These are phyloP conservation scores for Drosophila punjabiensis DNA, from an alignment of 1,140 invertebrate species.

Conservation along the genomic window DNA sequence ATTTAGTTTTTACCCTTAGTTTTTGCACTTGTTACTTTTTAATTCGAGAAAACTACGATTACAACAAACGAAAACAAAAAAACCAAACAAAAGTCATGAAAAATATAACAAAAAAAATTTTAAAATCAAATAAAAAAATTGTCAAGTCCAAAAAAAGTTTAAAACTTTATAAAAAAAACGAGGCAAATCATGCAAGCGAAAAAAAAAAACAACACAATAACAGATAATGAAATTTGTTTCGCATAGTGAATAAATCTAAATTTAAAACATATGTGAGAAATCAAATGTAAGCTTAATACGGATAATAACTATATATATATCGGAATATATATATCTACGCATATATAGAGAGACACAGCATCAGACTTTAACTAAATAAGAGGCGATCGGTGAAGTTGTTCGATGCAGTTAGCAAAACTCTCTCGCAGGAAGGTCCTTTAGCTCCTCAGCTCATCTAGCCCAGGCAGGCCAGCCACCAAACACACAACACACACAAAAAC, in stretches of 20 bases:
- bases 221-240: constrained; percentile 75
- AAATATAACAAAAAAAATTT: constrained; percentile 48
- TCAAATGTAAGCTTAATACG: constrained; percentile 80
- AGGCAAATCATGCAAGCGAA: constrained; percentile 52
- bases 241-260: constrained; percentile 76
- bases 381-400: constrained; percentile 43
- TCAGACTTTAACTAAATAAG: constrained; percentile 51
- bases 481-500: constrained; percentile 30
- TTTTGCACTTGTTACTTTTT: constrained; percentile 75
- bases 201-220: constrained; percentile 50
- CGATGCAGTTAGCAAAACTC: constrained; percentile 66
- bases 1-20: constrained; percentile 56
- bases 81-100: constrained; percentile 37
- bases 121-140: constrained; percentile 53
- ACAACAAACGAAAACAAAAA: constrained; percentile 36
- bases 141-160: constrained; percentile 75
- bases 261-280: constrained; percentile 79
- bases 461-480: constrained; percentile 41
- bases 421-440: constrained; percentile 43
- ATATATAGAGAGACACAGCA: constrained; percentile 47
- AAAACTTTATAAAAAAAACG: constrained; percentile 66
- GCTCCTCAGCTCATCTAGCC: constrained; percentile 55
- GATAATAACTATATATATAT: constrained; percentile 73
- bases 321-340: constrained; percentile 46
- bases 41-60: constrained; percentile 56